Conservation (phyloP, 2,888 invertebrate species). For the Timandra comae region DNA sequence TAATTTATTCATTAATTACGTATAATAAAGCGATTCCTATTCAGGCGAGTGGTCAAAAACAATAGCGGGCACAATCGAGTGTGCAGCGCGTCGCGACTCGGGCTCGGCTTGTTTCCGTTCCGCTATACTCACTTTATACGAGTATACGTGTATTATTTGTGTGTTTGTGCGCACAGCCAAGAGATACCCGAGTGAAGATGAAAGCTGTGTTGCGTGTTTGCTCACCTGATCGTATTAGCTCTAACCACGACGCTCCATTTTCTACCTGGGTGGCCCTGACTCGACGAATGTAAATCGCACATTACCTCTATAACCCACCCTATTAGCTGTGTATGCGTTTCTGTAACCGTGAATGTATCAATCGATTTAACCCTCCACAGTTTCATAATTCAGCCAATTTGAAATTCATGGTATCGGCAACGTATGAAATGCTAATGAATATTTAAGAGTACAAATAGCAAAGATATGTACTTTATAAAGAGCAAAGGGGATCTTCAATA, state of each 20-base stretch:
- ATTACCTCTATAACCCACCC: conserved; percentile 56
- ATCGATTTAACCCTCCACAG: conserved; percentile 28
- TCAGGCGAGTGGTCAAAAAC: conserved; percentile 16
- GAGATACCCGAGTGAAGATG: conserved; percentile 70
- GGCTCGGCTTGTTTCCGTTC: no score
- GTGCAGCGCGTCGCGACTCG: conserved; percentile 10
- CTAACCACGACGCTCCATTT: conserved; percentile 67
- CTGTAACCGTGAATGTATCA: conserved; percentile 32
- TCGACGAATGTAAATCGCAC: conserved; percentile 63
- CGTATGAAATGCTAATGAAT: conserved; percentile 4
- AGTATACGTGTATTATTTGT: conserved; percentile 10
- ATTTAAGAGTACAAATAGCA: neutral
- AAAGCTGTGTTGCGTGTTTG: conserved; percentile 70
- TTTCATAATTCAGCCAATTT: conserved; percentile 7
- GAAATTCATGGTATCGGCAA: conserved; percentile 1
- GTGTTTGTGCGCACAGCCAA: conserved; percentile 33
- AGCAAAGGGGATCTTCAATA: neutral
- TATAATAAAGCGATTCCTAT: neutral
- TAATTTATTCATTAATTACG: no score
- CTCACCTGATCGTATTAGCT: conserved; percentile 73
- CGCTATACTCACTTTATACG: conserved; percentile 3
- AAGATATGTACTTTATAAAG: neutral
- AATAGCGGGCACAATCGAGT: conserved; percentile 11
- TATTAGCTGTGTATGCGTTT: conserved; percentile 54
- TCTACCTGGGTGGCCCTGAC: conserved; percentile 60